Evolutionary conservation across 2,888 invertebrate species (phyloP), one percentile per base, ranked within the genome.

Genomic region (Nomada lathburiana): DNA sequence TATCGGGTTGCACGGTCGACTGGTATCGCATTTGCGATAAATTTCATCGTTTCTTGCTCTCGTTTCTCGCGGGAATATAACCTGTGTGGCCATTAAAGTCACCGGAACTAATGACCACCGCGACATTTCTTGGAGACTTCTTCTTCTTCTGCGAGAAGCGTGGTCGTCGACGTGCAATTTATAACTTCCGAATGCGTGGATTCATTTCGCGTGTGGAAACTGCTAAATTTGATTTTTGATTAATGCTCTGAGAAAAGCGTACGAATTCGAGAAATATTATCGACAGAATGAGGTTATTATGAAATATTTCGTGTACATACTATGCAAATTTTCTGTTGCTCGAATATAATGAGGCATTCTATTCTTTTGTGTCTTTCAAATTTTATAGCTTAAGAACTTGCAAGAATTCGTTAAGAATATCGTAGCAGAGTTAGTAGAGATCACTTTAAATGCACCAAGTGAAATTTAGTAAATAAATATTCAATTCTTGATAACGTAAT

Each of bases 81-180:
- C 55, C 36, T 18, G 71, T 20, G 50, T 10, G 62, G 50, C 62
- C 62, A 16, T 63, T 71, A 47, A 60, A 71, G 62, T 60, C 71
- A 29, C 52, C 68, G 53, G 36, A 67, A 53, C 53, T 67, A 68
- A 68, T n/a, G 42, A 55, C 42, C 55, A 57, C 42, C 23, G 55
- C 18, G 55, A 68, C n/a, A 29, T 70, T 29, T 59, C 47, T 69
- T 4, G 2, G 11, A 16, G 57, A 18, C 16, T 57, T 18, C 23
- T 13, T 18, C 23, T 13, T 47, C 3, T 29, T 36, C 36, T 36
- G 36, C 36, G 44, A 26, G 47, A 47, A 44, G 9, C 59, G 1
- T 23, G 9, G 23, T 13, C 11, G 7, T 23, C 36, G 36, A 42
- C 10, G 55, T n/a, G 23, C 55, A 1, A 42, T 68, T 68, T n/a